Base-by-base conservation (phyloP, 1,140 invertebrate species). In the Panagrolaimus sp. region DNA sequence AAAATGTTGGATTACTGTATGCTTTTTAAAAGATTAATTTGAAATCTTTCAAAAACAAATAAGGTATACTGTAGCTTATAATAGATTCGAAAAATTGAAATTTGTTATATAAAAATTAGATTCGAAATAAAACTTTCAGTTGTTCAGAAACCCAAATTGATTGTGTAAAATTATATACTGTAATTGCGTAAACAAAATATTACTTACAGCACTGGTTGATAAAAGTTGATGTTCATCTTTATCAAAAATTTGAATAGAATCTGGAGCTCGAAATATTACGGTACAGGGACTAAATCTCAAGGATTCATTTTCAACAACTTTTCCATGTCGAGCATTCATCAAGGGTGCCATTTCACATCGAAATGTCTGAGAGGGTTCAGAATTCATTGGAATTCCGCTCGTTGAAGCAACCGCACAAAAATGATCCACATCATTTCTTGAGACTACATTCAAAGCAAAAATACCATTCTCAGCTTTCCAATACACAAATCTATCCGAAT, bases 361-460 rank as follows among this genome's bases (percentile, higher is more conserved):
- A 38, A 38, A 38, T n/a, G 47, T 44, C 7, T 38, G 32, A 5
- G 63, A 17, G 28, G 63, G 63, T 24, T 43, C 63, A 28, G 32
- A 64, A 14, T 12, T 38, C 32, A 38, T 38, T 24, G 66, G 24
- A 28, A 47, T 32, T 38, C 17, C 21, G 32, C 32, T 38, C 7
- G 32, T 38, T n/a, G 67, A 62, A 1, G 55, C 28, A 48, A 69
- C 55, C 15, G 43, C 24, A 17, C 47, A 69, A 5, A 69, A 55
- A 12, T 55, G 52, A 26, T 69, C 67, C 15, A 63, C 58, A 63
- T 69, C 67, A 38, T 48, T 28, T 14, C 43, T n/a, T 14, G 55
- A 69, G 1, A 69, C 48, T 4, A 69, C 48, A 46, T 69, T 69
- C 55, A 69, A 44, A 15, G 67, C 67, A 63, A 63, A 69, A 15